phyloP scores from a whole-genome alignment of 1,140 invertebrate species.

The Papilio polytes region DNA sequence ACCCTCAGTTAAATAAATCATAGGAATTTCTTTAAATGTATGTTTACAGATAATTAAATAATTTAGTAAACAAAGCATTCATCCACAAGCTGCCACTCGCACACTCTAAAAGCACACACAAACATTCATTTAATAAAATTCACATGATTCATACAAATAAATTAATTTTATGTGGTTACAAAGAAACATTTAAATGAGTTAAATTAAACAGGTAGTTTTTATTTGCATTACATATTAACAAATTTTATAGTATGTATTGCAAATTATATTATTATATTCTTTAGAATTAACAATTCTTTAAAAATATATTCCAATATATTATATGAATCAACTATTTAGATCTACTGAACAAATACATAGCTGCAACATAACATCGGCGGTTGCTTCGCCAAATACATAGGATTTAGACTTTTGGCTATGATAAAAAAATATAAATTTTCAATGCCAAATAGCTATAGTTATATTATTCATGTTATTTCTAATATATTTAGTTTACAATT shows the following conservation, averaged over 20 bases:
- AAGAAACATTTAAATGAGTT: background rate
- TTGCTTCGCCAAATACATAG: background rate
- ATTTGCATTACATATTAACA: background rate
- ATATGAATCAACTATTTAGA: constrained; percentile 39
- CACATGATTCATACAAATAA: constrained; percentile 10
- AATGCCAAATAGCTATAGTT: constrained; percentile 32
- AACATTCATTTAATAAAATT: constrained; percentile 17
- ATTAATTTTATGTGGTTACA: background rate
- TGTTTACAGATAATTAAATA: constrained; percentile 3
- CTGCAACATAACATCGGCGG: constrained; percentile 30
- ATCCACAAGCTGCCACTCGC: background rate
- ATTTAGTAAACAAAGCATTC: constrained; percentile 22
- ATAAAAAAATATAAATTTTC: constrained; percentile 37
- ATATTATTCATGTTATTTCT: constrained; percentile 35
- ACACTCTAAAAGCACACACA: background rate
- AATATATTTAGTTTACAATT: constrained; percentile 40
- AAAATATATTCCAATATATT: constrained; percentile 33
- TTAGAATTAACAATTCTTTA: constrained; percentile 33
- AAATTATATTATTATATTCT: constrained; percentile 22
- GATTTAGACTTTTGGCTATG: constrained; percentile 26
- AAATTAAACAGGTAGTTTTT: constrained; percentile 22
- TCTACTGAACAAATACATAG: constrained; percentile 33
- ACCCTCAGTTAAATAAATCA: constrained; percentile 15
- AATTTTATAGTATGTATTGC: constrained; percentile 14
- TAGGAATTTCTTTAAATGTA: constrained; percentile 24